A percentile compares a stretch with the other conserved stretches of the same genome.
Conservation (phyloP, 1,140 invertebrate genomes). For the Notospermus geniculatus region DNA sequence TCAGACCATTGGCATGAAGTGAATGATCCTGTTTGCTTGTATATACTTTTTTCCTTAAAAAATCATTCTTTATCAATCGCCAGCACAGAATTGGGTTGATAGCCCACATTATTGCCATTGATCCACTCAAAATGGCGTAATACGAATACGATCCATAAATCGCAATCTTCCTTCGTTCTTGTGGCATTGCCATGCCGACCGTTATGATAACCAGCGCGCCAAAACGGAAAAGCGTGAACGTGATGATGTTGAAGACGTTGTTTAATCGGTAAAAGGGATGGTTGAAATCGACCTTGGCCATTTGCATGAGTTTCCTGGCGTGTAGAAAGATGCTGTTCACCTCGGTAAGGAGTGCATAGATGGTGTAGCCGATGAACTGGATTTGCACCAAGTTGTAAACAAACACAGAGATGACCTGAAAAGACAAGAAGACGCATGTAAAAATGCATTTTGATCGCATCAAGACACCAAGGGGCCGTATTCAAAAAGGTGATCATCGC, state of each 20-base stretch:
- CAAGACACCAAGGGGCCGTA: no score
- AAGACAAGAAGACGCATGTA: neutral
- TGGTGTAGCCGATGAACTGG: conserved; percentile 5
- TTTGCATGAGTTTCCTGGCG: conserved; percentile 13
- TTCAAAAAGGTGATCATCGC: no score
- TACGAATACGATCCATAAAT: neutral
- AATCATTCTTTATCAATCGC: conserved; percentile 2
- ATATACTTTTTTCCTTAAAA: neutral
- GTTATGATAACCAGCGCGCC: neutral
- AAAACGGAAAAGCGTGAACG: neutral
- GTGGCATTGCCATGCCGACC: no score
- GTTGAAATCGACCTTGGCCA: conserved; percentile 7
- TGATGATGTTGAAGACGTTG: conserved; percentile 9
- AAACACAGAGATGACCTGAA: conserved; percentile 2
- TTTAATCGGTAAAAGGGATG: conserved; percentile 4
- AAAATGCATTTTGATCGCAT: neutral
- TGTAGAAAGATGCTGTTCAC: conserved; percentile 15
- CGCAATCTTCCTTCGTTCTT: neutral
- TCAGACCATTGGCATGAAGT: neutral
- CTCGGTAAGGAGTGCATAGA: conserved; percentile 10
- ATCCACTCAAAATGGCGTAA: neutral
- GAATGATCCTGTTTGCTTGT: neutral
- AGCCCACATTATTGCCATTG: conserved; percentile 2
- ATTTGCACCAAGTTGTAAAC: neutral
- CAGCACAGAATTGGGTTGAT: conserved; percentile 2